Evolutionary conservation across 2,113 vertebrate species (phyloP), one percentile per base, ranked within the genome.

Genomic region (Seriola aureovittata): DNA sequence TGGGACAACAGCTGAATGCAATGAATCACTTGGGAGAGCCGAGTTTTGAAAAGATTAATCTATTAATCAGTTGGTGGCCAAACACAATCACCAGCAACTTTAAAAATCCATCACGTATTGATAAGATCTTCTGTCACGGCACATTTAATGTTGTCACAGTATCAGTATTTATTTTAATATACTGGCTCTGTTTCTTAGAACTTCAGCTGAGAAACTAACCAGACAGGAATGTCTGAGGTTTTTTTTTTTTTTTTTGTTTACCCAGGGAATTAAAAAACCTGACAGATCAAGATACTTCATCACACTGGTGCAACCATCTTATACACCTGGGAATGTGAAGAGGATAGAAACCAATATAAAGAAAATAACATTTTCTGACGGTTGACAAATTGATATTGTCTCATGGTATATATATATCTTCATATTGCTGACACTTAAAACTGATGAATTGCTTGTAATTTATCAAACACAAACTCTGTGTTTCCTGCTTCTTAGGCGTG

Each of bases 1-100:
- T 55, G 55, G 71, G 21, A 57, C 48, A 71, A 52, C 86, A 86
- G 86, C 86, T 88, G 83, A 85, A 85, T 75, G 66, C 44, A 82
- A 58, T 80, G 59, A 91, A 81, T 85, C 86, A 89, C 55, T 72
- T 44, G 40, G 67, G 63, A 58, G 57, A 55, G 55, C 55, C 57
- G 50, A 59, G 55, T 14, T 58, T 67, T 71, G 38, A 55, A 44
- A 71, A 71, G 71, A 85, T 85, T 42, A 77, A 57, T 84, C 9
- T 5, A 14, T 60, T 42, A 12, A 79, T 79, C 76, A 83, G 58
- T 58, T 44, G 34, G 52, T 58, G 57, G 63, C 73, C 32, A 73
- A 77, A 85, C 67, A 59, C 52, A 67, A 65, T 58, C 42, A 29
- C 29, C 29, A 57, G 10, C 82, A 46, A 38, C 65, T 42, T 50